A percentile compares a stretch with the other conserved stretches of the same genome.
These are phyloP conservation scores for Tiliqua scincoides DNA, from an alignment of 2,113 vertebrate species.

Conservation along the genomic window DNA sequence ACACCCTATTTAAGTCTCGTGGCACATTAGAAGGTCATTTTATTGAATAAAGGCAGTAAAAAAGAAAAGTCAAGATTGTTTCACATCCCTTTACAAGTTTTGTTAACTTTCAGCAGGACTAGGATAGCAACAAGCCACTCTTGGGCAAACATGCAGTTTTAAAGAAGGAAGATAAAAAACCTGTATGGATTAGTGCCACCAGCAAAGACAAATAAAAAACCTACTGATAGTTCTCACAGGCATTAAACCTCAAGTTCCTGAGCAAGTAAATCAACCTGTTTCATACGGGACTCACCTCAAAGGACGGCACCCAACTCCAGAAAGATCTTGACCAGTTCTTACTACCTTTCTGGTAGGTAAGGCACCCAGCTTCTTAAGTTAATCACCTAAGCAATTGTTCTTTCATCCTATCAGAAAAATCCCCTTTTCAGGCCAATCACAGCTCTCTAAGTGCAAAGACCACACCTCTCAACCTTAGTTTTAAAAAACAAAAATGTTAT, in stretches of 20 bases:
- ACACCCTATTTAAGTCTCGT: neutral
- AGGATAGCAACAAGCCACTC: neutral
- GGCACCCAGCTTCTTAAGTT: neutral
- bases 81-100: neutral
- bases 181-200: neutral
- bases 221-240: neutral
- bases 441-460: neutral
- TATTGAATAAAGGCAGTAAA: neutral
- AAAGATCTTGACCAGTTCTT: neutral
- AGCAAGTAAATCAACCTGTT: neutral
- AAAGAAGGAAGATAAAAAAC: neutral
- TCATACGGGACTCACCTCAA: slow-evolving; percentile 11
- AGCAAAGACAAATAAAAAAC: neutral
- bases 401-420: slow-evolving; percentile 9
- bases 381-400: neutral
- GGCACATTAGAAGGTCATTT: neutral
- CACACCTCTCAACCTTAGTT: neutral
- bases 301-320: neutral
- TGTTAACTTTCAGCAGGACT: neutral
- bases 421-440: slow-evolving; percentile 1
- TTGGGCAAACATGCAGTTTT: neutral
- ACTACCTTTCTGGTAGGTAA: neutral
- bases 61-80: neutral
- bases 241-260: neutral
- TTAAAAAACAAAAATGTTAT: too few relatives aligned